Percentiles rank a stretch among this genome's conserved stretches.
Evolutionary conservation across 2,888 invertebrate genomes (phyloP).

Genomic region (Sinotaia quadrata): DNA sequence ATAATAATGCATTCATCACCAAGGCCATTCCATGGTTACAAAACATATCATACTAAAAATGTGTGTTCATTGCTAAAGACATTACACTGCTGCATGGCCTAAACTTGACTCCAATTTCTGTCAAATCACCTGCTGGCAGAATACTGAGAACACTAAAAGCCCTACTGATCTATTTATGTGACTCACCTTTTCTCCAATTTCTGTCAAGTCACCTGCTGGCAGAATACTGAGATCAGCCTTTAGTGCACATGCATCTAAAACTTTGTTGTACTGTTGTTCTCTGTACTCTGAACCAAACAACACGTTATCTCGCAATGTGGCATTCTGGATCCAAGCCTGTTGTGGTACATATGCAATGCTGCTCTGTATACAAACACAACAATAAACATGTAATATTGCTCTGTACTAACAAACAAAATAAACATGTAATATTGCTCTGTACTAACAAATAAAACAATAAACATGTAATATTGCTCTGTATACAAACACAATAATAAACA

Average conservation of each 20-base stretch:
- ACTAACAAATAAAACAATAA: too few species aligned
- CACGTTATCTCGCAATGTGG: constrained; percentile 92
- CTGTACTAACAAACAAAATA: too few species aligned
- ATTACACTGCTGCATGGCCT: too few species aligned
- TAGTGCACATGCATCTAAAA: constrained; percentile 92
- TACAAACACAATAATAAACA: background rate
- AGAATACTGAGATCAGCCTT: constrained; percentile 92
- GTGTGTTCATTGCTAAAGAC: too few species aligned
- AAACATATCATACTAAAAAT: too few species aligned
- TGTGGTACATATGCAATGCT: constrained; percentile 76
- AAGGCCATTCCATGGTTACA: too few species aligned
- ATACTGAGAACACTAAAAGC: constrained; percentile 95
- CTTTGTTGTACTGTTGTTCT: constrained; percentile 81
- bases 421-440: too few species aligned
- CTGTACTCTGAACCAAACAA: constrained; percentile 87
- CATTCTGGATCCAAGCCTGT: constrained; percentile 96
- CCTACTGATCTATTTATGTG: too few species aligned
- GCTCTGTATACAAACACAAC: constrained; percentile 63
- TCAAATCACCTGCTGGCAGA: constrained; percentile 88
- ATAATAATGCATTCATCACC: too few species aligned
- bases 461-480: constrained; percentile 74
- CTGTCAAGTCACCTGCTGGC: constrained; percentile 91
- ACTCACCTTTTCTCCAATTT: constrained; percentile 93
- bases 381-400: too few species aligned
- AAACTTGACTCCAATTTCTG: constrained; percentile 96